phyloP scores from a whole-genome alignment of 2,888 invertebrate genomes.

The Yponomeuta evonymella region DNA sequence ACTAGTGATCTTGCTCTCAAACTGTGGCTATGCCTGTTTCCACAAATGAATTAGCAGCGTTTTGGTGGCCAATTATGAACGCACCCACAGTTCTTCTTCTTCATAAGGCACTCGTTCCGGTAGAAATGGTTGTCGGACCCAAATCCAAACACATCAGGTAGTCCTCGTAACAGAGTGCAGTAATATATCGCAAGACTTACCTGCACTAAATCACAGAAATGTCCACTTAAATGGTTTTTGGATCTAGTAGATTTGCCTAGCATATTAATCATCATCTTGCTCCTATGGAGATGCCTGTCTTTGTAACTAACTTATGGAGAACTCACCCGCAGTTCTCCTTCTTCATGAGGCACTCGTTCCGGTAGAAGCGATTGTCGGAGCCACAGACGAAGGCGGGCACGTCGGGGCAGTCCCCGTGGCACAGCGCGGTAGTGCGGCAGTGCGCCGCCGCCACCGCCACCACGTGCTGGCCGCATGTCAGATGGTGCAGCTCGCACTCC shows the following conservation, averaged over 20 bases:
- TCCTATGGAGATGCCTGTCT: too few species aligned
- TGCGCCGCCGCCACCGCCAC: slow-evolving; percentile 88
- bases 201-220: slow-evolving; percentile 35
- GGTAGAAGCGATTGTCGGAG: slow-evolving; percentile 92
- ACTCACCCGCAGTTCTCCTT: slow-evolving; percentile 89
- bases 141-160: slow-evolving; percentile 84
- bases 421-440: slow-evolving; percentile 90
- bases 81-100: too few species aligned
- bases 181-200: too few species aligned
- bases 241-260: too few species aligned
- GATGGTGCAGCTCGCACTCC: slow-evolving; percentile 86
- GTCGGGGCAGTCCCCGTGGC: slow-evolving; percentile 82
- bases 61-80: too few species aligned
- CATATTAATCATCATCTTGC: too few species aligned
- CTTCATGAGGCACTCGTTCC: slow-evolving; percentile 94
- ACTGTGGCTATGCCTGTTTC: too few species aligned
- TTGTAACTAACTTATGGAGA: neutral
- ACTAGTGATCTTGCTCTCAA: too few species aligned
- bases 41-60: too few species aligned
- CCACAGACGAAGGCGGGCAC: slow-evolving; percentile 91
- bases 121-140: slow-evolving; percentile 84
- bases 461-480: slow-evolving; percentile 91
- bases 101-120: too few species aligned
- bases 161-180: too few species aligned
- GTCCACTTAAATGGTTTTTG: slow-evolving; percentile 40